Percentiles rank a stretch among this genome's conserved stretches.
Conservation (phyloP, 53 echinoderm and acorn worm species). For the Patiria pectinifera region DNA sequence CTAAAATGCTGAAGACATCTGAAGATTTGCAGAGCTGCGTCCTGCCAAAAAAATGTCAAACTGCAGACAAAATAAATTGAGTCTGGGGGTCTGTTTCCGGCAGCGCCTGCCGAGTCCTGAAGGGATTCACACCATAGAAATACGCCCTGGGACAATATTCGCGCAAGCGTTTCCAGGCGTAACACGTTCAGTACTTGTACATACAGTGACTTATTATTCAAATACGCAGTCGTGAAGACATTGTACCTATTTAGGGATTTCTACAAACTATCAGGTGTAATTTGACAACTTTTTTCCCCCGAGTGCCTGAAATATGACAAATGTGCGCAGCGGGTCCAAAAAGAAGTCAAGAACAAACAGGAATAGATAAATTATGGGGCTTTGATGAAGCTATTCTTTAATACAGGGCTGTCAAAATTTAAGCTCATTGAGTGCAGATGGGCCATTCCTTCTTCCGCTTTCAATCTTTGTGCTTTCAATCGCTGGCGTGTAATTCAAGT, state of each 20-base stretch:
- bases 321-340: not conserved
- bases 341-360: not conserved
- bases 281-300: too few relatives aligned
- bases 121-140: not conserved
- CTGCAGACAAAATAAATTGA: not conserved
- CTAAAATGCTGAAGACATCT: not conserved
- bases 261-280: too few relatives aligned
- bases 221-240: too few relatives aligned
- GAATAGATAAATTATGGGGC: not conserved
- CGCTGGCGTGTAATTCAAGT: not conserved
- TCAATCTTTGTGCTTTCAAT: not conserved
- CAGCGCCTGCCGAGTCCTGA: not conserved
- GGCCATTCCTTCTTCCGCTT: not conserved
- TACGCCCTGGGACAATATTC: not conserved
- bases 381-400: not conserved
- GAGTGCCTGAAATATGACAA: too few relatives aligned
- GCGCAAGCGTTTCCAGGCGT: not conserved
- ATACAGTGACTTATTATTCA: not conserved
- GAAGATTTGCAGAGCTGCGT: not conserved
- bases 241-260: too few relatives aligned
- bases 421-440: not conserved
- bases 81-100: conserved; percentile 25
- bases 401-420: not conserved
- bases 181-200: not conserved
- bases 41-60: not conserved